Evolutionary conservation across 2,888 invertebrate species (phyloP), one percentile per base, ranked within the genome.

Genomic region (Caenorhabditis afra): DNA sequence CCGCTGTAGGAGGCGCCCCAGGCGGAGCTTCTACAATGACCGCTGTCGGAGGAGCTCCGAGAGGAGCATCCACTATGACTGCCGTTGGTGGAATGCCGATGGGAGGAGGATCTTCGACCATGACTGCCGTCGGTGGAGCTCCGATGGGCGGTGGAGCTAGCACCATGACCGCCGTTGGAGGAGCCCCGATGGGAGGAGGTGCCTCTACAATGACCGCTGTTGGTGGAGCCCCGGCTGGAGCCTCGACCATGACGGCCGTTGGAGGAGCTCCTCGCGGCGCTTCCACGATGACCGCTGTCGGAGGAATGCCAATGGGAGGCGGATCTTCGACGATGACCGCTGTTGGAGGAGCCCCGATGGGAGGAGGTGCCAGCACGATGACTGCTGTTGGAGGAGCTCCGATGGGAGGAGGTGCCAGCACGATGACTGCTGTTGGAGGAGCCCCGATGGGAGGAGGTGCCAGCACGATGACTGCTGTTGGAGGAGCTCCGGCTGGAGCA

Each of bases 301-400:
- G 62, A n/a, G 71, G 71, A 44, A 61, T 61, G 10, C 70, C 70
- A n/a, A n/a, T n/a, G n/a, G n/a, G n/a, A 61, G 16, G 53, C 10
- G 79, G 85, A 65, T 44, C 65, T 0, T 84, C 82, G 0, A 85
- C 86, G 0, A 85, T 86, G 85, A 85, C 86, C 10, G 85, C 83
- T 22, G 75, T 83, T 22, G 81, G 81, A 64, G 84, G 78, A 45
- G 79, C 81, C 5, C 82, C 83, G n/a, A 55, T 29, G 12, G 79
- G 80, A 59, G n/a, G n/a, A n/a, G n/a, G n/a, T n/a, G 55, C 81
- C n/a, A 83, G 83, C 0, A 86, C 85, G 0, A 85, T 85, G 85
- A 84, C 83, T n/a, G 86, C 83, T 35, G 76, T 83, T 22, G 83
- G 81, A 41, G 79, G 70, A 45, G 76, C 75, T 12, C 79, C 82